phyloP scores from a whole-genome alignment of 2,888 invertebrate genomes.

The Salpingus planirostris region DNA sequence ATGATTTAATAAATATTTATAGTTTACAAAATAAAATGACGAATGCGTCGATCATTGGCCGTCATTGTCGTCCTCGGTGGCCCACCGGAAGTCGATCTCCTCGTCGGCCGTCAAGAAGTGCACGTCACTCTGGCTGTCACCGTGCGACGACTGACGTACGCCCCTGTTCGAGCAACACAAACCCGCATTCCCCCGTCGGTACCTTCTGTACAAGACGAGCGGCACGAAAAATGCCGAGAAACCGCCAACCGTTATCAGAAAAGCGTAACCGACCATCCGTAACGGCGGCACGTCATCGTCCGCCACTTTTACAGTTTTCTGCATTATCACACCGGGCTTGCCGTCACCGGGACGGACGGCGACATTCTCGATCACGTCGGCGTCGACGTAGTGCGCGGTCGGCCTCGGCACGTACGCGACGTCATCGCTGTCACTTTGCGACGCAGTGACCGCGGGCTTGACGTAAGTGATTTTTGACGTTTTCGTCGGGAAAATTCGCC shows the following conservation, averaged over 20 bases:
- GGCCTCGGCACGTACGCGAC: background rate
- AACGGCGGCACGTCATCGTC: too few species aligned
- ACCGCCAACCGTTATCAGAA: too few species aligned
- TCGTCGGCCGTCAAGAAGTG: constrained; percentile 49
- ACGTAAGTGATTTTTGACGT: constrained; percentile 1
- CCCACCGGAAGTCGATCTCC: constrained; percentile 45
- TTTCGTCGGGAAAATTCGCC: background rate
- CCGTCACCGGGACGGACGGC: too few species aligned
- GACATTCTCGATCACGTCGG: too few species aligned
- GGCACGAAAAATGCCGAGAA: too few species aligned
- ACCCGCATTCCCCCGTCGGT: too few species aligned
- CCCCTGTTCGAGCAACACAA: too few species aligned
- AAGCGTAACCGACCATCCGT: too few species aligned
- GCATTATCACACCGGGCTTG: too few species aligned
- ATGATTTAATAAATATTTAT: constrained; percentile 40
- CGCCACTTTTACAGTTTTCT: too few species aligned
- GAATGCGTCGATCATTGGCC: constrained; percentile 4
- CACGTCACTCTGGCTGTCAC: constrained; percentile 45
- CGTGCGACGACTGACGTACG: constrained; percentile 18
- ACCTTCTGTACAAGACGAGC: too few species aligned
- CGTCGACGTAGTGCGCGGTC: too few species aligned
- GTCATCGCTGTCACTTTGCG: background rate
- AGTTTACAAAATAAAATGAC: constrained; percentile 23
- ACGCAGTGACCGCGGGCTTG: background rate
- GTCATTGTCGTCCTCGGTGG: constrained; percentile 28